Evolutionary conservation across 2,113 vertebrate genomes (phyloP), one percentile per base, ranked within the genome.

Genomic region (Saguinus imperator): DNA sequence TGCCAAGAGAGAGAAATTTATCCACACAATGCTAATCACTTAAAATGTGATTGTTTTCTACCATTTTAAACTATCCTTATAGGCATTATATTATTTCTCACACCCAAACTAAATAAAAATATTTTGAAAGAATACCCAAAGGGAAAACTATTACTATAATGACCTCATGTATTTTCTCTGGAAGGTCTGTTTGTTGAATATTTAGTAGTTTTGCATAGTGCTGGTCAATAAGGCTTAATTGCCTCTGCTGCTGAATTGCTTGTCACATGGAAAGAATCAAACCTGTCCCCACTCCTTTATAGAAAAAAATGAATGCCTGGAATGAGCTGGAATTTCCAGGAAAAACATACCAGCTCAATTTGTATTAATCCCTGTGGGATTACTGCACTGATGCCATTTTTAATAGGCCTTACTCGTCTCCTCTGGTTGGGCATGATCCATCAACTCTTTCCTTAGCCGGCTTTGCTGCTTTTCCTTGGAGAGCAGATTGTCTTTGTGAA

Each of bases 311-410:
- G 80, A 93, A 96, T 50, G 94, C 48, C 85, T 95, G 81, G 58
- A 91, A 97, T 81, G 70, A 94, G 73, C 75, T 86, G 87, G 84
- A 94, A 96, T 97, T 97, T 97, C 94, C 92, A 94, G 94, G 84
- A 96, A 97, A 97, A 96, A 81, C 91, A 92, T 61, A 96, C 48
- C 14, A 70, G 58, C 77, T 94, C 72, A 89, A 88, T 79, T 88
- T 73, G 87, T 64, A 84, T 58, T 29, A 75, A 73, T 73, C 81
- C 94, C 95, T 10, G 18, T 25, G 92, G 92, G 90, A 85, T 91
- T 32, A 52, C 76, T 81, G 40, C 48, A 43, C 27, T 70, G 87
- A 75, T 76, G 76, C 88, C 84, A 92, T 95, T 93, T 93, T 87
- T 87, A 92, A 55, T 77, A 83, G 37, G 48, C 45, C 68, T 92